Conservation (phyloP, 2,113 vertebrate species). For the Mellivora capensis region DNA sequence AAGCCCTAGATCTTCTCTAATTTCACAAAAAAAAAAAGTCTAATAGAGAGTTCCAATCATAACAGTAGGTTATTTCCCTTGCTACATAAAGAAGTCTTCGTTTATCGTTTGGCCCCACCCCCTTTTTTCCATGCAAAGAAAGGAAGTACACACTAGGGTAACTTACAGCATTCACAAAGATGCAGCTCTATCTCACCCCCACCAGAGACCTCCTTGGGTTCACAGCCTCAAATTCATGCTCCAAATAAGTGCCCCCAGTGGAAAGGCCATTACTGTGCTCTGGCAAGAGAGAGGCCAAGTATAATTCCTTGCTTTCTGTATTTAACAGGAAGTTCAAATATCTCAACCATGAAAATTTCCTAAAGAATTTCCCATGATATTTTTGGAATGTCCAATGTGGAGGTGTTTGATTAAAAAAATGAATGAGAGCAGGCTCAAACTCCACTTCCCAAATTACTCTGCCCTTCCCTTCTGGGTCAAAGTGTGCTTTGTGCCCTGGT, state of each 20-base stretch:
- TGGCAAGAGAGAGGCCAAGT: not conserved
- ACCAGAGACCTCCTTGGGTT: not conserved
- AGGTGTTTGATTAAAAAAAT: not conserved
- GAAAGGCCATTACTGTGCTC: not conserved
- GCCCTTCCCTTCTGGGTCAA: not conserved
- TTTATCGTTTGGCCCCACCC: not conserved
- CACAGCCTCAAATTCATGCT: not conserved
- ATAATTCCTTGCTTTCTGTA: not conserved
- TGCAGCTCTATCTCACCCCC: not conserved
- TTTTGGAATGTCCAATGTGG: not conserved
- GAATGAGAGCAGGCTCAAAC: not conserved
- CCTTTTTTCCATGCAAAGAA: not conserved
- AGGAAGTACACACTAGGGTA: not conserved
- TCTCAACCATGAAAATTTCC: not conserved
- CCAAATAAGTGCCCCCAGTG: not conserved
- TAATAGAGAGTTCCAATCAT: not conserved
- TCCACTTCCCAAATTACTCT: not conserved
- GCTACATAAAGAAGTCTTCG: not conserved
- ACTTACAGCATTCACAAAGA: not conserved
- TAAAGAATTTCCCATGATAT: not conserved
- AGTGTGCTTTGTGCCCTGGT: not conserved
- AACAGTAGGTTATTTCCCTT: not conserved
- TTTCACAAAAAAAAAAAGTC: not conserved
- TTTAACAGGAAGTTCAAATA: slow-evolving; percentile 21
- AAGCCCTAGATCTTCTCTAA: not conserved